Conservation (phyloP, 2,888 invertebrate species). For the Syritta pipiens region DNA sequence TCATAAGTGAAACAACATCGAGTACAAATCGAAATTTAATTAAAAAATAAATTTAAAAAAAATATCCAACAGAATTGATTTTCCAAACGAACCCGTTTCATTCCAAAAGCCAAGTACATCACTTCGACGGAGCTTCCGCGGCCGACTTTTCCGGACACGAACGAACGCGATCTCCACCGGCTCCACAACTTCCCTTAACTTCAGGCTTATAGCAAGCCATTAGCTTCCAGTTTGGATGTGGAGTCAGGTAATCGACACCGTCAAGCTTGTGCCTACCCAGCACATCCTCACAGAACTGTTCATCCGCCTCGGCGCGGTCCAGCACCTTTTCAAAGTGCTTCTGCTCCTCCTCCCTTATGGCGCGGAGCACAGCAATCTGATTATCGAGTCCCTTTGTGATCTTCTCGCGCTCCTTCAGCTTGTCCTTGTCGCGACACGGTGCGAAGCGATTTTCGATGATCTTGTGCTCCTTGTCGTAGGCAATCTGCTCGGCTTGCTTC, state of each 20-base stretch:
- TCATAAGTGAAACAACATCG: no score
- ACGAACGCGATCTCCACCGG: no score
- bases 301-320: constrained; percentile 72
- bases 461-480: constrained; percentile 73
- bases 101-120: no score
- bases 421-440: not conserved
- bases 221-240: constrained; percentile 76
- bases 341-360: constrained; percentile 72
- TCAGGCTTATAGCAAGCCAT: constrained; percentile 69
- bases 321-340: constrained; percentile 71
- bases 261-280: constrained; percentile 71
- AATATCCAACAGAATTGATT: no score
- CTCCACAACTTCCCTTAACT: no score
- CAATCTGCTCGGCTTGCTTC: constrained; percentile 72
- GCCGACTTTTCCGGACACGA: no score
- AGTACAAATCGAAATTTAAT: no score
- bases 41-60: no score
- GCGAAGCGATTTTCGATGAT: constrained; percentile 75
- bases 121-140: no score
- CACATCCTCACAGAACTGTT: constrained; percentile 72
- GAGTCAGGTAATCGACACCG: constrained; percentile 73
- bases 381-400: constrained; percentile 71
- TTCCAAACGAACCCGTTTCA: no score
- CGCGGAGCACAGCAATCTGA: constrained; percentile 73
- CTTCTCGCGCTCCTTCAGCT: constrained; percentile 65